Base-by-base conservation (phyloP, 1,140 invertebrate genomes). In the Philotrypesis tridentata region DNA sequence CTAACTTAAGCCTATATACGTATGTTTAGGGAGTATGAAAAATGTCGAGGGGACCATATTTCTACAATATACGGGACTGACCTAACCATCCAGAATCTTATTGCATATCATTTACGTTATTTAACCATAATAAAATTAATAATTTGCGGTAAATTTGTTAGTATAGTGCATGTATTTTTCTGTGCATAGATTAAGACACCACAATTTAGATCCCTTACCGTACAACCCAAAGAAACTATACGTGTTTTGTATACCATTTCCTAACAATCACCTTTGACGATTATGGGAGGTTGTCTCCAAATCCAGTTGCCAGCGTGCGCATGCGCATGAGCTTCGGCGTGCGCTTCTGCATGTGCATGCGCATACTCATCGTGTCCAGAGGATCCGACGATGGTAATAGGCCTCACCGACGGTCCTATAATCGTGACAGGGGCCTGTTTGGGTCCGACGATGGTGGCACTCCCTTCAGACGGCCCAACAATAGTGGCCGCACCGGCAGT, bases 381-480 rank as follows among this genome's bases (percentile, higher is more conserved):
- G 68, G n/a, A 86, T 82, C 87, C 87, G 25, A 88, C 23, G 1
- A 89, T 79, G 0, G 85, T 82, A 1, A 84, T 85, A 0, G 71
- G n/a, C 9, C 75, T 84, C 11, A 29, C 68, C 0, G 55, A 37
- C 0, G 86, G 84, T n/a, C 86, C 86, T 61, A 84, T 61, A 1
- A 84, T 43, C 8, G 82, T 83, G 2, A 81, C 80, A 12, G 70
- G 73, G 6, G 65, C 72, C 0, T 65, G 80, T 17, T 68, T 25
- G 0, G 85, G 85, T 9, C 85, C 85, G 71, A 86, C 8, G 0
- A 87, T 80, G 23, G 83, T 84, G 0, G 77, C 82, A 0, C 80
- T 31, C 21, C 76, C 55, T 14, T 63, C 71, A 11, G 31, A 37
- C 23, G 86, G 86, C 5, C 84, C 85, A 40, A 85, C 12, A 0